Conservation (phyloP, 2,113 vertebrate genomes). For the Phaethon lepturus region DNA sequence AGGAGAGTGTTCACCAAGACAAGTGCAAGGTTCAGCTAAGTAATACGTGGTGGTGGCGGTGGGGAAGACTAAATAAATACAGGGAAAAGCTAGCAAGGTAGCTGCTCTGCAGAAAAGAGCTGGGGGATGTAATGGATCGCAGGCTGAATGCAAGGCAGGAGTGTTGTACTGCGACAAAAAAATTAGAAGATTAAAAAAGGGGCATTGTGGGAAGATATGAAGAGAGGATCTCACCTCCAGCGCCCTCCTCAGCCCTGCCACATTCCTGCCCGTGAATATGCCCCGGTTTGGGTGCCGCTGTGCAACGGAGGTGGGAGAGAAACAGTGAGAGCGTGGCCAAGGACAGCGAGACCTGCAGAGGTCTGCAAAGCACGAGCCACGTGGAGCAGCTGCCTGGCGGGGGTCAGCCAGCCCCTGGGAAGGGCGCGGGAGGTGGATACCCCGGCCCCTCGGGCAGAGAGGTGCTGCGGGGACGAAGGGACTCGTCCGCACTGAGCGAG, state of each 20-base stretch:
- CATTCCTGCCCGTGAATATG: neutral
- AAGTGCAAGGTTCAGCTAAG: conserved; percentile 4
- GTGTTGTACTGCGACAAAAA: neutral
- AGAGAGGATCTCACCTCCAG: neutral
- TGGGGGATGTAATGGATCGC: neutral
- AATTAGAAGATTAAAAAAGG: neutral
- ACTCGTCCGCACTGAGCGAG: rapidly evolving
- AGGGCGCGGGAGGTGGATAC: neutral
- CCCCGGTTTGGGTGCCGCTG: rapidly evolving
- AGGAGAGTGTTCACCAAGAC: conserved; percentile 5
- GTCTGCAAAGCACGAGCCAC: neutral
- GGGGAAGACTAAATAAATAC: conserved; percentile 5
- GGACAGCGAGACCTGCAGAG: neutral
- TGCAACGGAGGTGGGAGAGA: neutral
- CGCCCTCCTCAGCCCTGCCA: neutral
- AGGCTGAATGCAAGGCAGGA: neutral
- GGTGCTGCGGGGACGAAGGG: neutral
- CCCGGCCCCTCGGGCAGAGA: rapidly evolving
- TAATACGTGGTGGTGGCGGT: neutral
- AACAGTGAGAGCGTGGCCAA: neutral
- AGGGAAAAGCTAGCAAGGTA: neutral
- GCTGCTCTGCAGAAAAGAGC: neutral
- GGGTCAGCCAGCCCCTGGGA: neutral
- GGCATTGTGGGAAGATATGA: neutral
- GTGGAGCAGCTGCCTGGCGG: neutral